These are phyloP conservation scores for Sylvilagus bachmani DNA, from an alignment of 2,113 vertebrate species.

Conservation along the genomic window DNA sequence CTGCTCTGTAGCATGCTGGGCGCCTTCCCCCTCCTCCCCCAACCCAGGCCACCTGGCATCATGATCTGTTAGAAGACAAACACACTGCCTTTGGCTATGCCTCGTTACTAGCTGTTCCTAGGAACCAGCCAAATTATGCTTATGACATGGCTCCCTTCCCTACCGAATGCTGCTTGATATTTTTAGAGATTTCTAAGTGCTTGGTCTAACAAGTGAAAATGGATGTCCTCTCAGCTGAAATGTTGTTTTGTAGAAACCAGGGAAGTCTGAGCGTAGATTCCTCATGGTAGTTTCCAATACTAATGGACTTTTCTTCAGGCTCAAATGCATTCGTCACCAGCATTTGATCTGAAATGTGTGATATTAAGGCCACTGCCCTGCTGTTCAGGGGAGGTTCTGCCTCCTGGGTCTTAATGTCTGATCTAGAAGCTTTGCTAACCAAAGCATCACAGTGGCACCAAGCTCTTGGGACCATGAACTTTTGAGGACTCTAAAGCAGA, in stretches of 20 bases:
- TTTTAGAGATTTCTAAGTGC: conserved; percentile 68
- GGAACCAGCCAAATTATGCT: conserved; percentile 75
- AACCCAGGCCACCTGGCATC: conserved; percentile 66
- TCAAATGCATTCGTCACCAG: background rate
- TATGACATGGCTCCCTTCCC: conserved; percentile 65
- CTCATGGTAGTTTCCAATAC: background rate
- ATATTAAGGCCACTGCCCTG: background rate
- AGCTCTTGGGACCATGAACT: background rate
- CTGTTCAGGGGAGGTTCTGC: background rate
- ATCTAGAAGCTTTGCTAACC: background rate
- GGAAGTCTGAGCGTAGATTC: conserved; percentile 40
- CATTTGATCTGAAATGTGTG: background rate
- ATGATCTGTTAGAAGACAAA: conserved; percentile 78
- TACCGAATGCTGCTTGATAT: conserved; percentile 55
- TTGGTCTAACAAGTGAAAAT: conserved; percentile 31
- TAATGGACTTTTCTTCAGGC: background rate
- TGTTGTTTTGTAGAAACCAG: conserved; percentile 50
- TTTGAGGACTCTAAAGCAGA: background rate
- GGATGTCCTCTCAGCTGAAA: conserved; percentile 8
- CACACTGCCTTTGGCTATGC: conserved; percentile 60
- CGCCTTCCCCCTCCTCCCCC: too few species aligned
- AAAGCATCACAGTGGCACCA: background rate
- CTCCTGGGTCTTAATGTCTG: conserved; percentile 13
- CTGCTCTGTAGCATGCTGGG: too few species aligned
- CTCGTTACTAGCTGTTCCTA: conserved; percentile 76